Evolutionary conservation across 2,797 vertebrate genomes (phyloP).

Genomic region (Eutrigla gurnardus): DNA sequence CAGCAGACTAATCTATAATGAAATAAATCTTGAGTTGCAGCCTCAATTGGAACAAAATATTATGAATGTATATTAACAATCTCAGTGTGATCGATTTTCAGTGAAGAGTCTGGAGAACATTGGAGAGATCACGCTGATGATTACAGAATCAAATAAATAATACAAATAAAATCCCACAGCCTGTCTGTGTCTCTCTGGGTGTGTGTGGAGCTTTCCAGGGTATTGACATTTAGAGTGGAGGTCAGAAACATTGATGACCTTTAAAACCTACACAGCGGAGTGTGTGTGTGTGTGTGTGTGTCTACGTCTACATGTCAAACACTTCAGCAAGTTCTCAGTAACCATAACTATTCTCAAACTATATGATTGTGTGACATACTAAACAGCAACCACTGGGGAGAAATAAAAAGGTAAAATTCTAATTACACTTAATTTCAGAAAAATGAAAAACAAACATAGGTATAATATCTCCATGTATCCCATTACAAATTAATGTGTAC

Average conservation of each 20-base stretch:
- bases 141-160: not conserved
- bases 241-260: slow-evolving; percentile 5
- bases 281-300: not conserved
- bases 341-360: too few species aligned
- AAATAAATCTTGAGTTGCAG: not conserved
- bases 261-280: not conserved
- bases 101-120: not conserved
- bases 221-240: slow-evolving; percentile 7
- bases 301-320: too few species aligned
- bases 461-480: too few species aligned
- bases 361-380: too few species aligned
- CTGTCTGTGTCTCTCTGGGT: not conserved
- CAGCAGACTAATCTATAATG: too few species aligned
- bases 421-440: too few species aligned
- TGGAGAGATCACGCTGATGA: not conserved
- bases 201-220: not conserved
- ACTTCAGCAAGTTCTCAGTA: too few species aligned
- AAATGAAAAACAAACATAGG: too few species aligned
- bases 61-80: not conserved
- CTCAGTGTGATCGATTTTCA: not conserved
- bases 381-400: too few species aligned
- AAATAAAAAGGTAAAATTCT: too few species aligned
- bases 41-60: not conserved
- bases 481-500: too few species aligned
- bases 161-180: not conserved